These are phyloP conservation scores for Ennomos erosarius DNA, from an alignment of 2,888 invertebrate species.

Conservation along the genomic window DNA sequence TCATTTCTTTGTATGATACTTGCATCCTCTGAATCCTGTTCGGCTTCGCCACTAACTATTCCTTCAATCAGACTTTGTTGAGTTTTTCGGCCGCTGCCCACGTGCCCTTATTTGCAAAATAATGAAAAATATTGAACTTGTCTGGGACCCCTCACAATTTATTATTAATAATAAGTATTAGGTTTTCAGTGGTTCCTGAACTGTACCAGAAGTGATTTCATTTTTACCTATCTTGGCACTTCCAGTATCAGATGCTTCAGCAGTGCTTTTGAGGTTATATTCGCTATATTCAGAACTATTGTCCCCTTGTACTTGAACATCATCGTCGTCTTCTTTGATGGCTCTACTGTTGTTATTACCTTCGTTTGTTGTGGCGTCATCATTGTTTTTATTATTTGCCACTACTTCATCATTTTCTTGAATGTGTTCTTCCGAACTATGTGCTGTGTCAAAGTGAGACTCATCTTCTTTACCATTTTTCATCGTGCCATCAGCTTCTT, in stretches of 20 bases:
- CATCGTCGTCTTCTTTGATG: slow-evolving; percentile 83
- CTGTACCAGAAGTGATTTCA: slow-evolving; percentile 76
- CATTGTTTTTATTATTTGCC: slow-evolving; percentile 35
- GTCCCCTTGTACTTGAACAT: slow-evolving; percentile 81
- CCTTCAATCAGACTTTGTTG: slow-evolving; percentile 82
- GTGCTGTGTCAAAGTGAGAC: slow-evolving; percentile 14
- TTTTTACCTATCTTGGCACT: slow-evolving; percentile 77
- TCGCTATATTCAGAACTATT: slow-evolving; percentile 73
- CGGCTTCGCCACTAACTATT: slow-evolving; percentile 76
- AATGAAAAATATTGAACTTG: slow-evolving; percentile 82
- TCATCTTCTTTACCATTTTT: slow-evolving; percentile 27
- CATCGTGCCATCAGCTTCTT: not conserved
- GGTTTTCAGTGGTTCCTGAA: slow-evolving; percentile 73
- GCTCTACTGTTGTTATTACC: slow-evolving; percentile 69
- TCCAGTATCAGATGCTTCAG: slow-evolving; percentile 68
- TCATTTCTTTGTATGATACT: slow-evolving; percentile 72
- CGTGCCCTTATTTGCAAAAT: slow-evolving; percentile 84
- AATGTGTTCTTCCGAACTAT: slow-evolving; percentile 21
- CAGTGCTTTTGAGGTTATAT: slow-evolving; percentile 67
- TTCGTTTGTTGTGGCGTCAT: slow-evolving; percentile 57
- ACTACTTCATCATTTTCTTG: slow-evolving; percentile 27
- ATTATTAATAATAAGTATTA: slow-evolving; percentile 61
- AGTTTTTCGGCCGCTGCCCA: slow-evolving; percentile 72
- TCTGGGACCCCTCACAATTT: slow-evolving; percentile 77
- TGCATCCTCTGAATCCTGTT: slow-evolving; percentile 80